Evolutionary conservation across 2,113 vertebrate species (phyloP).

Genomic region (Galemys pyrenaicus): DNA sequence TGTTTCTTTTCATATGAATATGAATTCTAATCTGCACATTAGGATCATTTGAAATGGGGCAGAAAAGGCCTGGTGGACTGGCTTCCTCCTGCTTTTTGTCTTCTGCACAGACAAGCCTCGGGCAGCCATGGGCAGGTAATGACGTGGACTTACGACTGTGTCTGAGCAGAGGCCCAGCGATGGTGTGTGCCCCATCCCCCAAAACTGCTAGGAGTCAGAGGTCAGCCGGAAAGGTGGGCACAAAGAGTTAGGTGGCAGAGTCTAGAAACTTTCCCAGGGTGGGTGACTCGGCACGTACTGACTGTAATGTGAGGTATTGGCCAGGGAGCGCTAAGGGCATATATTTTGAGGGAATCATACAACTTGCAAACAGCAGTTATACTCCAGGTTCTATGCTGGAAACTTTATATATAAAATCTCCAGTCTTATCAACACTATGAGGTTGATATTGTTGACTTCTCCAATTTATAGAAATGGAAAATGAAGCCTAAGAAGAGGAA

Average conservation of each 20-base stretch:
- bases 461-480: background rate
- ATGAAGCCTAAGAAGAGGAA: background rate
- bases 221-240: background rate
- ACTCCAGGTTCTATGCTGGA: background rate
- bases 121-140: background rate
- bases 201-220: background rate
- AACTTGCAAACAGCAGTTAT: background rate
- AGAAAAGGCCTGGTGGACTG: background rate
- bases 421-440: background rate
- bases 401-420: background rate
- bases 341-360: background rate
- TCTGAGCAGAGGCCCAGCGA: background rate
- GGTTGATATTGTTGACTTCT: background rate
- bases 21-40: background rate
- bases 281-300: background rate
- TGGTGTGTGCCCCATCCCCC: background rate
- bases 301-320: background rate
- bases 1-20: background rate
- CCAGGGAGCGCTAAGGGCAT: background rate
- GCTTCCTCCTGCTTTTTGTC: constrained; percentile 6
- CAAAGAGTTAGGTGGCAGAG: background rate
- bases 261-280: background rate
- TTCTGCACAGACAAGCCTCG: background rate
- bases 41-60: background rate
- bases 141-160: background rate